Evolutionary conservation across 2,888 invertebrate genomes (phyloP), one percentile per base, ranked within the genome.

Genomic region (Scaptomyza polygonia): DNA sequence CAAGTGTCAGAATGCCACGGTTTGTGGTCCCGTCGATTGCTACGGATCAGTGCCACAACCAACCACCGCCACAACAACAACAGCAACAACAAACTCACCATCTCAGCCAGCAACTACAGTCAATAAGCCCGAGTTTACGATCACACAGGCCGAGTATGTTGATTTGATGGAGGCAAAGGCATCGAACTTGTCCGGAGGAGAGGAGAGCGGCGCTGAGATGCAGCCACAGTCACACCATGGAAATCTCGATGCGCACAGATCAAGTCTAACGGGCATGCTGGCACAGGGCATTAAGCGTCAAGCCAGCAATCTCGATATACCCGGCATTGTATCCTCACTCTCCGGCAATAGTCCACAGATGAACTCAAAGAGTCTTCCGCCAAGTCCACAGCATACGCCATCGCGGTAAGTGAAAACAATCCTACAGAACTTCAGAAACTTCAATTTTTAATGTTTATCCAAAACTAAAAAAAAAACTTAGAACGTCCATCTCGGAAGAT

Each of bases 1-100:
- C 9, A 97, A 97, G 88, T 98, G 98, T 91, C 96, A 96, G 89
- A 93, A 93, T 51, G 94, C 94, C 64, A 95, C 94, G 14, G 93
- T 93, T n/a, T 96, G 96, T 77, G 92, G 93, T 1, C 93, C 93
- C 0, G 89, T 89, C 12, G 92, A 92, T 79, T 91, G 87, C 57
- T 79, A 85, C 12, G 49, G 72, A 12, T 62, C 85, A 16, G 44
- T 86, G 39, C 73, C 56, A 45, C 16, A 16, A 12, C 8, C 47
- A 16, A 5, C 12, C 44, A 27, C n/a, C 5, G n/a, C n/a, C 18
- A 32, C 32, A n/a, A 27, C 32, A 1, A 16, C 39, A 16, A 16
- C 16, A 16, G n/a, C 48, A 30, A 6, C 32, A 45, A 30, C 51
- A 34, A n/a, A 18, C 14, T 21, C 44, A 7, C 27, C 52, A 1